Base-by-base conservation (phyloP, 1,140 invertebrate genomes). In the Zelostemma sp. region DNA sequence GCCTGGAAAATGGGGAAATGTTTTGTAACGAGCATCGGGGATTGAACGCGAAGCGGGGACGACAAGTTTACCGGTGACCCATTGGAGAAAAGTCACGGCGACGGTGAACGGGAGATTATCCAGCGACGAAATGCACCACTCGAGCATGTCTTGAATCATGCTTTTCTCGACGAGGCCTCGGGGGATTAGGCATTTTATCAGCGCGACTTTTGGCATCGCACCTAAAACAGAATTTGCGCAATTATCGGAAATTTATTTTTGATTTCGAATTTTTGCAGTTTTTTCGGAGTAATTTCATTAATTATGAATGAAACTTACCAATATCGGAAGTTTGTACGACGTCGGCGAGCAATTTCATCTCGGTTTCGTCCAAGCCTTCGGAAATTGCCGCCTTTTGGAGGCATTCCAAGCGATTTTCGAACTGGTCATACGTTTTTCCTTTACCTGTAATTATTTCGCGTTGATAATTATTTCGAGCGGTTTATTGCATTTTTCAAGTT, bases 111-210 rank as follows among this genome's bases (percentile, higher is more conserved):
- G 66, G 16, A 81, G 1, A 6, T 64, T 35, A 18, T 77, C 28
- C 1, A 75, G 6, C 6, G 59, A 67, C 8, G 71, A 35, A 4
- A 81, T 17, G 5, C 21, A 77, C 76, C 78, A 83, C 21, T 65
- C 49, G 14, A 81, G 73, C 3, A 85, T 38, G 6, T 47, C 50
- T 46, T 78, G 73, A 0, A 74, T 43, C n/a, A 66, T 12, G 4
- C 55, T 0, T 14, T 80, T 59, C 1, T 67, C 9, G 16, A 84
- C 3, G 43, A 53, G 68, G 12, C 72, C 35, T 19, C 8, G 67
- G 45, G 83, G 82, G 58, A 84, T 72, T 33, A 84, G 55, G 64
- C 80, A 83, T 64, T 80, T 79, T 35, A 81, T 68, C 11, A 85
- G 48, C 0, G 60, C n/a, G 6, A 65, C 56, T 4, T 40, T 16